phyloP scores from a whole-genome alignment of 2,113 vertebrate genomes.

The Dendropsophus ebraccatus region DNA sequence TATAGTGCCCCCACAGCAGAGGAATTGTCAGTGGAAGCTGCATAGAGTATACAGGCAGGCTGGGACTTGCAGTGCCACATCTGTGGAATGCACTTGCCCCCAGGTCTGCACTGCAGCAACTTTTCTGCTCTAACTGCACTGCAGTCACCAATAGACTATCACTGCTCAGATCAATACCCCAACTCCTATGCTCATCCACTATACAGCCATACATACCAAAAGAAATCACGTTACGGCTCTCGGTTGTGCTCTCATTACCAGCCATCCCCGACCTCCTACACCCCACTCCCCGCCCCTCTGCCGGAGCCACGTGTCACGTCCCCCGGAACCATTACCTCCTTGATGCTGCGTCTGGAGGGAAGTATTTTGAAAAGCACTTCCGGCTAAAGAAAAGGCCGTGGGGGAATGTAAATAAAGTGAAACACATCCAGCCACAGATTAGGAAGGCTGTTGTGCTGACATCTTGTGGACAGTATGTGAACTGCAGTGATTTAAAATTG shows the following conservation, averaged over 20 bases:
- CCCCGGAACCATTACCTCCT: background rate
- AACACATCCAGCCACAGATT: background rate
- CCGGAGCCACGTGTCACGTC: constrained; percentile 52
- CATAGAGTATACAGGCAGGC: background rate
- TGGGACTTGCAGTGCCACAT: background rate
- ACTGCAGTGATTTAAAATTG: background rate
- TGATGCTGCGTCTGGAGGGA: background rate
- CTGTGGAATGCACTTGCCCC: background rate
- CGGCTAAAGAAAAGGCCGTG: background rate
- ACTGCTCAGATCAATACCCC: background rate
- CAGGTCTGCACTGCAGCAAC: background rate
- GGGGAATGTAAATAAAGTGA: constrained; percentile 46
- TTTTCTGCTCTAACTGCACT: background rate
- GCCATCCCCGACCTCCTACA: constrained; percentile 39
- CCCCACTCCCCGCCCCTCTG: constrained; percentile 25
- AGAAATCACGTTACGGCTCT: background rate
- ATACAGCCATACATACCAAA: background rate
- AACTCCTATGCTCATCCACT: background rate
- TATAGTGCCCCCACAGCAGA: background rate
- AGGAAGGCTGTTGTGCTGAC: background rate
- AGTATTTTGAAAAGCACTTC: background rate
- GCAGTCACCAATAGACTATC: background rate
- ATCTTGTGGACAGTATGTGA: background rate
- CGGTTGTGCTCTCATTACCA: background rate
- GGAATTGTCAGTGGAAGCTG: background rate